Percentiles rank a stretch among this genome's conserved stretches.
Evolutionary conservation across 2,888 invertebrate species (phyloP).

Genomic region (Pterostichus madidus): DNA sequence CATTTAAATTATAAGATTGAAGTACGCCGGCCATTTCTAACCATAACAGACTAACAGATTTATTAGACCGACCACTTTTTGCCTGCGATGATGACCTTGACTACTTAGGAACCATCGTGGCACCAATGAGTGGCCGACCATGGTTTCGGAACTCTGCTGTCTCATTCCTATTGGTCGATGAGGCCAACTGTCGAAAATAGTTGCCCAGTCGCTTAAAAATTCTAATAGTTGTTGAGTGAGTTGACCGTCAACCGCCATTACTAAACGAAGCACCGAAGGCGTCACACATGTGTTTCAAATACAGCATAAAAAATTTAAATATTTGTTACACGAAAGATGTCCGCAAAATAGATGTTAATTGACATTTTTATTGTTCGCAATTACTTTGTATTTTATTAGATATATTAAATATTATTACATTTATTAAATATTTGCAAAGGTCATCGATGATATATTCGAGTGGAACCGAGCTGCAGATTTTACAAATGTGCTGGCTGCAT

Average conservation of each 20-base stretch:
- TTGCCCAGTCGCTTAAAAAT: constrained; percentile 48
- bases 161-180: constrained; percentile 15
- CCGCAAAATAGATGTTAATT: too few species aligned
- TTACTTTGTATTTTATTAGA: too few species aligned
- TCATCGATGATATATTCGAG: too few species aligned
- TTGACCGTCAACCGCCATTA: constrained; percentile 23
- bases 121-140: constrained; percentile 46
- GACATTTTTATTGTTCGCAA: too few species aligned
- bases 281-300: too few species aligned
- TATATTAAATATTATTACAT: too few species aligned
- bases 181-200: constrained; percentile 44
- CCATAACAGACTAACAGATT: constrained; percentile 26
- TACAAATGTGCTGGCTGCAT: too few species aligned
- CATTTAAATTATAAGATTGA: too few species aligned
- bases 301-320: too few species aligned
- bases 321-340: too few species aligned
- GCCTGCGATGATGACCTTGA: constrained; percentile 44
- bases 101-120: constrained; percentile 29
- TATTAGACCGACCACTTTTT: constrained; percentile 29
- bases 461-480: too few species aligned
- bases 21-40: constrained; percentile 27
- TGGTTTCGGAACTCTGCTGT: constrained; percentile 7
- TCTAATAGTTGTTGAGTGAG: constrained; percentile 29
- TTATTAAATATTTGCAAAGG: too few species aligned
- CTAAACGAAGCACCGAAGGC: not conserved